Evolutionary conservation across 2,888 invertebrate species (phyloP).

Genomic region (Aspidiotus destructor): DNA sequence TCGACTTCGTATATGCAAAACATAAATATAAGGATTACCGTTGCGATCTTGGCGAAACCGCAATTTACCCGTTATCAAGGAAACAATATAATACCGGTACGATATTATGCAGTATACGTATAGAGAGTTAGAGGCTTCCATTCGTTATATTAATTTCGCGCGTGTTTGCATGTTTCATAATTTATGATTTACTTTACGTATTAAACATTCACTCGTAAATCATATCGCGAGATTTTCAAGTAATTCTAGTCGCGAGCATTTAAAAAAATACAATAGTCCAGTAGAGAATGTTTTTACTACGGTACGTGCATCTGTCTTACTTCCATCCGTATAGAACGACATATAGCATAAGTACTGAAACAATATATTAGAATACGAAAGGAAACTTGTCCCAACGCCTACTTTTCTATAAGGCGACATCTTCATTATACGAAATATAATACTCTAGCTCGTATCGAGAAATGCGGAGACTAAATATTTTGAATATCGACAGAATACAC

Average conservation of each 20-base stretch:
- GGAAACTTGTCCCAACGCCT: background rate
- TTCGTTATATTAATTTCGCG: background rate
- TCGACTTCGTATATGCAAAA: no score
- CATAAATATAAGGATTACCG: no score
- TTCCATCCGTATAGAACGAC: no score
- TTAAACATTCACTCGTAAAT: background rate
- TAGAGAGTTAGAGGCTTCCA: no score
- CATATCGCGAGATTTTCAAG: background rate
- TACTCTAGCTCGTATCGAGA: background rate
- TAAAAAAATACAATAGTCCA: background rate
- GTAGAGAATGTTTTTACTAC: background rate
- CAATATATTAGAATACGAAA: background rate
- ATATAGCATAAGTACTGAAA: no score
- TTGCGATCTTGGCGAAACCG: no score
- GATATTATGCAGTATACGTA: no score
- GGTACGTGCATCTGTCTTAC: no score
- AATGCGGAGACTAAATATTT: conserved; percentile 1
- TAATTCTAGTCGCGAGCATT: background rate
- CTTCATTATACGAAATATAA: conserved; percentile 2
- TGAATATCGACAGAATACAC: conserved; percentile 1
- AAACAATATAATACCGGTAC: no score
- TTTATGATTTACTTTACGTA: background rate
- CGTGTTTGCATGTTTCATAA: background rate
- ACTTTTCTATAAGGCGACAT: background rate
- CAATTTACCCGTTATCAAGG: no score